Percentiles rank a stretch among this genome's conserved stretches.
These are phyloP conservation scores for Oreortyx pictus DNA, from an alignment of 2,797 vertebrate species.

Conservation along the genomic window DNA sequence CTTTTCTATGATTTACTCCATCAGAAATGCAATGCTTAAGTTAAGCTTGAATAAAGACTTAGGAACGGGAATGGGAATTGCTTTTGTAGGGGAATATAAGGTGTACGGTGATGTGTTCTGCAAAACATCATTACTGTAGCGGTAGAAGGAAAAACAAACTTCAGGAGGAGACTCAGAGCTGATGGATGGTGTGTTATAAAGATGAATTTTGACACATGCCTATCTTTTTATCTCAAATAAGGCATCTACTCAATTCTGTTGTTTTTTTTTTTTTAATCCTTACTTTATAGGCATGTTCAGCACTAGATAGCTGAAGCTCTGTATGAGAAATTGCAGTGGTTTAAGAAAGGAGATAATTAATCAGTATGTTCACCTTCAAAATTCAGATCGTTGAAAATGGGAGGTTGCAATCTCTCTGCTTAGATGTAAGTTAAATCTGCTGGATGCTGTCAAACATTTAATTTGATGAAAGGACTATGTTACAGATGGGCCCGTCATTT, in stretches of 20 bases:
- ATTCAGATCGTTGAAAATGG: conserved; percentile 37
- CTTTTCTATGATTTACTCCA: conserved; percentile 4
- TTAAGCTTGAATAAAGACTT: background rate
- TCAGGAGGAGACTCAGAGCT: conserved; percentile 50
- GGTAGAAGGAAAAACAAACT: conserved; percentile 24
- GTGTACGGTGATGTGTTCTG: background rate
- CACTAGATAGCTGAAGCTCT: conserved; percentile 29
- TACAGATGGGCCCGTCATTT: background rate
- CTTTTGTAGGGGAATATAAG: conserved; percentile 32
- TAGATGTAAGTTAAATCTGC: conserved; percentile 32
- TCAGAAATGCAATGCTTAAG: conserved; percentile 20
- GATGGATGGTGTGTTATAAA: conserved; percentile 58
- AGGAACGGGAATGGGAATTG: background rate
- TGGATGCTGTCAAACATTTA: conserved; percentile 43
- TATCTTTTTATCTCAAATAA: conserved; percentile 72
- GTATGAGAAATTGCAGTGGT: conserved; percentile 64
- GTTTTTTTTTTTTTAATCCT: conserved; percentile 34
- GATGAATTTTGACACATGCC: conserved; percentile 73
- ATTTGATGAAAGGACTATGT: conserved; percentile 47
- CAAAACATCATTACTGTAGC: conserved; percentile 20
- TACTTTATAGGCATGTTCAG: conserved; percentile 44
- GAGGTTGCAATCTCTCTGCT: conserved; percentile 17
- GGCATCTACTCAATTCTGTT: conserved; percentile 53
- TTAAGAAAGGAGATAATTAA: conserved; percentile 74
- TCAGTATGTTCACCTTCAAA: conserved; percentile 61